phyloP scores from a whole-genome alignment of 2,888 invertebrate species.

The Orthosia gothica region DNA sequence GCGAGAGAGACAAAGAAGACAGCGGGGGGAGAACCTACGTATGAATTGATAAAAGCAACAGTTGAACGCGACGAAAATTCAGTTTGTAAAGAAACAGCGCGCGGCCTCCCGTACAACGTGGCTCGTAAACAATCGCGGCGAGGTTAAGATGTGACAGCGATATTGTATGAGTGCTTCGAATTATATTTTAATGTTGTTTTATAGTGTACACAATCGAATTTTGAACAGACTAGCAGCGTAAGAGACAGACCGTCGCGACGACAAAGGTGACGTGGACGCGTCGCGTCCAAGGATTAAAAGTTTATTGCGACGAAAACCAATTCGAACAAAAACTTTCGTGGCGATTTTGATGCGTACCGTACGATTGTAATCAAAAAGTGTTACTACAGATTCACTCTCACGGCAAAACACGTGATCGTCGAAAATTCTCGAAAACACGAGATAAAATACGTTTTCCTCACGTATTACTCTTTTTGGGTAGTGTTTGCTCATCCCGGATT shows the following conservation, averaged over 20 bases:
- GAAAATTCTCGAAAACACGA: constrained; percentile 87
- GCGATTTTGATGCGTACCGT: constrained; percentile 77
- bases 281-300: constrained; percentile 85
- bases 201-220: constrained; percentile 76
- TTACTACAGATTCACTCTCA: constrained; percentile 78
- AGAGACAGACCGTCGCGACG: constrained; percentile 76
- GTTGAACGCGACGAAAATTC: constrained; percentile 88
- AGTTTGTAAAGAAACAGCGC: constrained; percentile 85
- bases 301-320: constrained; percentile 87
- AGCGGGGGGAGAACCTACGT: constrained; percentile 82
- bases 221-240: constrained; percentile 68
- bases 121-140: constrained; percentile 77
- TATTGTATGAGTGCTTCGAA: constrained; percentile 83
- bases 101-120: constrained; percentile 77
- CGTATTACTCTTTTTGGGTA: constrained; percentile 77
- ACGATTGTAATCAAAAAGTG: constrained; percentile 79
- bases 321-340: constrained; percentile 84
- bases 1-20: constrained; percentile 79
- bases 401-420: constrained; percentile 82
- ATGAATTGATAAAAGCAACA: constrained; percentile 91
- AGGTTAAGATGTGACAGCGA: constrained; percentile 87
- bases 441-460: constrained; percentile 74
- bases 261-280: constrained; percentile 87
- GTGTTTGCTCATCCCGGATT: constrained; percentile 83
- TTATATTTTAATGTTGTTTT: constrained; percentile 77